Evolutionary conservation across 2,888 invertebrate species (phyloP).

Genomic region (Caenorhabditis japonica): DNA sequence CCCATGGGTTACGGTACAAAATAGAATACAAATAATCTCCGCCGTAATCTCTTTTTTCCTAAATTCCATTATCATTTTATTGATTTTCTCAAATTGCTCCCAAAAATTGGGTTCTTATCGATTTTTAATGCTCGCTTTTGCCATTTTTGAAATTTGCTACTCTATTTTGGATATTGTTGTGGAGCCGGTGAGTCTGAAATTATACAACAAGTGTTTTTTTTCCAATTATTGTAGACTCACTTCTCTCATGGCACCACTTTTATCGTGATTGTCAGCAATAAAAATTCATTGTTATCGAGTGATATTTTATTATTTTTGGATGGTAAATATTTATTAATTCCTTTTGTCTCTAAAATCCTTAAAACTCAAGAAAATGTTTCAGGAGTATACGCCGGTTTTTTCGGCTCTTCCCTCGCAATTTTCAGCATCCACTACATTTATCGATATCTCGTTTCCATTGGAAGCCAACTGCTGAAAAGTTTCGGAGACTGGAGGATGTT

Average conservation of each 20-base stretch:
- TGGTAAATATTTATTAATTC: too few species aligned
- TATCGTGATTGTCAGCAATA: slow-evolving; percentile 14
- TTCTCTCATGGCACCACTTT: slow-evolving; percentile 26
- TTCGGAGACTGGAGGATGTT: slow-evolving; percentile 13
- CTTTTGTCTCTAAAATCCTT: too few species aligned
- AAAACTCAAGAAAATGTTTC: too few species aligned
- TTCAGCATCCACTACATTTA: slow-evolving; percentile 30
- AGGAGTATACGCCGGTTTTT: slow-evolving; percentile 14
- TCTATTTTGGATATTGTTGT: slow-evolving; percentile 11
- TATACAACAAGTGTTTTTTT: neutral
- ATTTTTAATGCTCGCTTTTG: neutral
- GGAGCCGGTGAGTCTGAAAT: slow-evolving; percentile 9
- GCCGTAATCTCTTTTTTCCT: neutral
- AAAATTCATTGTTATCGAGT: too few species aligned
- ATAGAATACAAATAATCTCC: neutral
- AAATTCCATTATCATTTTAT: slow-evolving; percentile 1
- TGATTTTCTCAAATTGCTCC: slow-evolving; percentile 11
- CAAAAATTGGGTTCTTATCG: slow-evolving; percentile 16
- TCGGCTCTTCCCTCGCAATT: slow-evolving; percentile 20
- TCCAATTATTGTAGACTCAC: too few species aligned
- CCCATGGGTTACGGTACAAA: slow-evolving; percentile 5
- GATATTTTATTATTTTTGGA: too few species aligned
- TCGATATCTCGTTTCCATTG: slow-evolving; percentile 17
- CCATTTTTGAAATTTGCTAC: slow-evolving; percentile 7
- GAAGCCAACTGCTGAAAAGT: slow-evolving; percentile 6